These are phyloP conservation scores for Pseudocheirus occidentalis DNA, from an alignment of 2,797 vertebrate genomes.

Conservation along the genomic window DNA sequence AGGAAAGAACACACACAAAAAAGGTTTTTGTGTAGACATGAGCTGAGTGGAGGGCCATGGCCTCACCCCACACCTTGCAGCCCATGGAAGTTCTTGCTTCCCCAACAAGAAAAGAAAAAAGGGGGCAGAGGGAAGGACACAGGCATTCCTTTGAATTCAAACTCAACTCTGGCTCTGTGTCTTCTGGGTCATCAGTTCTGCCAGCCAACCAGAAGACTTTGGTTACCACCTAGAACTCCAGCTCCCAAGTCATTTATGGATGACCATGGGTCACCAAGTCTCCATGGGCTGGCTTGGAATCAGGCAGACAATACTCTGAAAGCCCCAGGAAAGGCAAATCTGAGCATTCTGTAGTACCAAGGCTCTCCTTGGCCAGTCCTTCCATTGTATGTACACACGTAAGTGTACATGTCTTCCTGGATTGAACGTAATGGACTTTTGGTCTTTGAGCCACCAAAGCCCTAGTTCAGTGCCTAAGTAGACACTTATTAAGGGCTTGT, in stretches of 20 bases:
- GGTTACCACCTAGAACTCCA: background rate
- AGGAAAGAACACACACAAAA: background rate
- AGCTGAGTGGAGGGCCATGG: background rate
- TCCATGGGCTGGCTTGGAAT: background rate
- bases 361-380: background rate
- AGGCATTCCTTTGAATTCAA: background rate
- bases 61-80: background rate
- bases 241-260: background rate
- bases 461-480: background rate
- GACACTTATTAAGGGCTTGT: background rate
- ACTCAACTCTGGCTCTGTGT: background rate
- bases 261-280: background rate
- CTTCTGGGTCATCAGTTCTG: background rate
- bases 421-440: background rate
- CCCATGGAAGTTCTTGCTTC: background rate
- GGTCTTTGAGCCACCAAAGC: too few species aligned
- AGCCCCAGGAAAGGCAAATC: background rate
- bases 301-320: background rate
- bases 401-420: background rate
- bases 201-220: background rate
- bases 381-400: background rate
- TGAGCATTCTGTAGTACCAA: background rate
- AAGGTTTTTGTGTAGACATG: background rate
- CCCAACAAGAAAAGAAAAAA: background rate
- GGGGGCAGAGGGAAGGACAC: background rate